Evolutionary conservation across 1,140 invertebrate genomes (phyloP).

Genomic region (Drosophila ironensis): DNA sequence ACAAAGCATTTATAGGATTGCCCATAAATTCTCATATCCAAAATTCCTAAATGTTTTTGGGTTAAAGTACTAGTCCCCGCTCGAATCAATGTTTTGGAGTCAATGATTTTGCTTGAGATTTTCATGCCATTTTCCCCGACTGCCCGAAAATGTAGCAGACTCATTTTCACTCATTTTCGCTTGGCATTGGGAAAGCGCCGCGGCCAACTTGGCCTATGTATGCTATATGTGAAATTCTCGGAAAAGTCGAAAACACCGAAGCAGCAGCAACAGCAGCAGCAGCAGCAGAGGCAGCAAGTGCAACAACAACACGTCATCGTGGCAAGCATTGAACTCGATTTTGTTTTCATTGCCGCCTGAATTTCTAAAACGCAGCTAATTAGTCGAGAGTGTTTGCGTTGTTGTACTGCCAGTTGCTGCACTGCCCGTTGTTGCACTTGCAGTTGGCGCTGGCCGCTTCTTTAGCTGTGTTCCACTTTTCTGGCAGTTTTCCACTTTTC

Average conservation of each 20-base stretch:
- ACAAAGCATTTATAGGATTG: too few species aligned
- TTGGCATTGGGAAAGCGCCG: constrained; percentile 59
- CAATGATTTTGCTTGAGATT: constrained; percentile 4
- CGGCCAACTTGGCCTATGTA: constrained; percentile 25
- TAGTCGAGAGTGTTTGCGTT: constrained; percentile 75
- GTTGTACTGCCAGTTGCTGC: constrained; percentile 14
- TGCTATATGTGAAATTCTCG: constrained; percentile 67
- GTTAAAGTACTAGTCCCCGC: too few species aligned
- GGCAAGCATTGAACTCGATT: constrained; percentile 80
- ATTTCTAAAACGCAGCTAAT: constrained; percentile 81
- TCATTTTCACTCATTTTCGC: constrained; percentile 61
- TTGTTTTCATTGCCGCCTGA: constrained; percentile 79
- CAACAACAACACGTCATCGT: constrained; percentile 56
- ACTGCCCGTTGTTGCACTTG: constrained; percentile 32
- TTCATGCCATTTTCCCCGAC: constrained; percentile 37
- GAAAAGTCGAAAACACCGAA: constrained; percentile 56
- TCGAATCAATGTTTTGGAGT: neutral
- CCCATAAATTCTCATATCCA: too few species aligned
- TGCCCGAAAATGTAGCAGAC: constrained; percentile 50
- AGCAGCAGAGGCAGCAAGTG: constrained; percentile 4
- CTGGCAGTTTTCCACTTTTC: constrained; percentile 73
- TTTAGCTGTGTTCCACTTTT: constrained; percentile 79
- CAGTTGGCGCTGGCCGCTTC: constrained; percentile 52
- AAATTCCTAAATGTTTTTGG: too few species aligned
- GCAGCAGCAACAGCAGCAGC: constrained; percentile 24